A percentile compares a stretch with the other conserved stretches of the same genome.
Conservation (phyloP, 1,140 invertebrate species). For the Brachionus koreanus region DNA sequence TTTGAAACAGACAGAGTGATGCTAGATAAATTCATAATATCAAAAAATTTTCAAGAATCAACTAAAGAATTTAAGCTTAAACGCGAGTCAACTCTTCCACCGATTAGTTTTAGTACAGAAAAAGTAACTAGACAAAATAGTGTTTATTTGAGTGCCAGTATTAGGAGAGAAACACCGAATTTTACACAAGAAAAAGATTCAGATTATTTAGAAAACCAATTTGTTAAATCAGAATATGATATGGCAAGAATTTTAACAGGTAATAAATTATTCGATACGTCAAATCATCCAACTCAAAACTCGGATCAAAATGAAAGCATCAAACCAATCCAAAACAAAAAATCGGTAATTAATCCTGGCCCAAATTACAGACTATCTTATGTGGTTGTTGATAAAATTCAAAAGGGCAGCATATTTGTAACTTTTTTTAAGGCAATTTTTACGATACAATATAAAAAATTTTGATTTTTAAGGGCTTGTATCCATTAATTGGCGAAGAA, state of each 20-base stretch:
- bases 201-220: neutral
- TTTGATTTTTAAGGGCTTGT: neutral
- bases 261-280: neutral
- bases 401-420: slow-evolving; percentile 32
- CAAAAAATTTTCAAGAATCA: neutral
- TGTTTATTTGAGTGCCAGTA: slow-evolving; percentile 11
- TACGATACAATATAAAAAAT: neutral
- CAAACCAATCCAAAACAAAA: neutral
- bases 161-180: neutral
- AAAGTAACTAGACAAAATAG: neutral
- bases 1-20: neutral
- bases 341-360: neutral
- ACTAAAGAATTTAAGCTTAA: neutral
- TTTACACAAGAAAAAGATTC: neutral
- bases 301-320: neutral
- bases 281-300: neutral
- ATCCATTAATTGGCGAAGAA: neutral
- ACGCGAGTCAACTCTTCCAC: neutral
- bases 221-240: slow-evolving; percentile 16
- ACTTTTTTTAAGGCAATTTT: neutral
- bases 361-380: neutral
- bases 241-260: neutral
- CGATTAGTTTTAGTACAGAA: neutral
- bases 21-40: neutral
- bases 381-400: slow-evolving; percentile 4